These are phyloP conservation scores for Deilephila porcellus DNA, from an alignment of 2,888 invertebrate species.

Conservation along the genomic window DNA sequence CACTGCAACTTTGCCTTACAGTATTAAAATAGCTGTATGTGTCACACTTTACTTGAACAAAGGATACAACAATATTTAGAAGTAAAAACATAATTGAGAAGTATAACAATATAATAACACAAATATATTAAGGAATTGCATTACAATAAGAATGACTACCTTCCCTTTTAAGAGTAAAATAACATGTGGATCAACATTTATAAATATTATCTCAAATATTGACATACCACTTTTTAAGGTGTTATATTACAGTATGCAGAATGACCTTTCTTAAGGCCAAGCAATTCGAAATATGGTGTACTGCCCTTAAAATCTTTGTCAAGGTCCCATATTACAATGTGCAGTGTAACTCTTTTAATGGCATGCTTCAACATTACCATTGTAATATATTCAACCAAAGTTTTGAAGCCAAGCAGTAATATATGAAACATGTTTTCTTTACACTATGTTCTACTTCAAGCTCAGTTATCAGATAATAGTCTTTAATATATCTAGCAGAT, in stretches of 20 bases:
- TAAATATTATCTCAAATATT: not conserved
- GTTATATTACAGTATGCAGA: not conserved
- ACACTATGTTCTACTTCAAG: not conserved
- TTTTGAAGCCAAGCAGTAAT: conserved; percentile 3
- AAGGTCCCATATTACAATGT: not conserved
- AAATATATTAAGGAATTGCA: not conserved
- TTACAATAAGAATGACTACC: not conserved
- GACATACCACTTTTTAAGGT: not conserved
- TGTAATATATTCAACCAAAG: conserved; percentile 6
- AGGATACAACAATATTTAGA: not conserved
- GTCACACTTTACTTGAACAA: not conserved
- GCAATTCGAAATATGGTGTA: conserved; percentile 1
- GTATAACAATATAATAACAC: too few relatives aligned
- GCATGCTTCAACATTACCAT: not conserved
- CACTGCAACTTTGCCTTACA: not conserved
- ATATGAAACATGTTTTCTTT: conserved; percentile 1
- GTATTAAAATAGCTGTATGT: not conserved
- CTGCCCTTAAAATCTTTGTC: conserved; percentile 1
- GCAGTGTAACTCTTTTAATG: not conserved
- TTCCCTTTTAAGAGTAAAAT: not conserved
- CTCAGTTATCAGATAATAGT: not conserved
- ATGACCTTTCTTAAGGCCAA: not conserved
- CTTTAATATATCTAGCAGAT: not conserved
- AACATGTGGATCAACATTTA: not conserved
- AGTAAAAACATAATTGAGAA: not conserved